These are phyloP conservation scores for Apamea crenata DNA, from an alignment of 2,888 invertebrate genomes.

Conservation along the genomic window DNA sequence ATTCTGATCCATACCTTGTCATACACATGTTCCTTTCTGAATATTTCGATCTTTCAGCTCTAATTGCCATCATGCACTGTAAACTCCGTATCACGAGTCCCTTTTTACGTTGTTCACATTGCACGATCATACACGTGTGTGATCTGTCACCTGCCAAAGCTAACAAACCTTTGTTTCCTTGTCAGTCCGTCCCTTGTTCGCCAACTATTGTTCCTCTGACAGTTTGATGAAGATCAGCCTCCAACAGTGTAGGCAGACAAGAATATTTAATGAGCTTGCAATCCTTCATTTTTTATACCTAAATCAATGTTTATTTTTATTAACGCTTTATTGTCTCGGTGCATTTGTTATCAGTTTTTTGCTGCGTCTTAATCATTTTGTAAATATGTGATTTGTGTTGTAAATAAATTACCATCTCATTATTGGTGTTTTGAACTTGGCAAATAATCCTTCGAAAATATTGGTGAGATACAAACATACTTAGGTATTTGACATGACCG, in stretches of 20 bases:
- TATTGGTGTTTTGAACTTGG: slow-evolving; percentile 38
- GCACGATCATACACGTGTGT: neutral
- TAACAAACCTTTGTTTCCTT: slow-evolving; percentile 57
- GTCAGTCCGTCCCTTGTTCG: slow-evolving; percentile 39
- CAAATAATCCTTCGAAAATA: neutral
- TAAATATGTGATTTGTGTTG: slow-evolving; percentile 52
- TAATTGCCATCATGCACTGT: neutral
- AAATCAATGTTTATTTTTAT: slow-evolving; percentile 63
- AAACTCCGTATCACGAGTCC: neutral
- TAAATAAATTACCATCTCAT: slow-evolving; percentile 52
- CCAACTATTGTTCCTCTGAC: slow-evolving; percentile 57
- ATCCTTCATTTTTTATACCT: slow-evolving; percentile 48
- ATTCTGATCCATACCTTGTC: neutral
- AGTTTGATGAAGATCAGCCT: slow-evolving; percentile 55
- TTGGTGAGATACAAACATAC: neutral
- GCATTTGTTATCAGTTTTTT: slow-evolving; percentile 49
- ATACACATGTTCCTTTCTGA: neutral
- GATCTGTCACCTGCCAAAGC: slow-evolving; percentile 36
- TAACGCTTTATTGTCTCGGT: slow-evolving; percentile 45
- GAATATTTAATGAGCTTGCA: slow-evolving; percentile 54
- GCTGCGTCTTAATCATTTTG: slow-evolving; percentile 53
- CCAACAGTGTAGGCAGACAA: slow-evolving; percentile 42
- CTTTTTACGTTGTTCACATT: neutral
- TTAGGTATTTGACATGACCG: neutral
- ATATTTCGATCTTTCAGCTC: neutral